Evolutionary conservation across 2,113 vertebrate species (phyloP), one percentile per base, ranked within the genome.

Genomic region (Danionella cerebrum): DNA sequence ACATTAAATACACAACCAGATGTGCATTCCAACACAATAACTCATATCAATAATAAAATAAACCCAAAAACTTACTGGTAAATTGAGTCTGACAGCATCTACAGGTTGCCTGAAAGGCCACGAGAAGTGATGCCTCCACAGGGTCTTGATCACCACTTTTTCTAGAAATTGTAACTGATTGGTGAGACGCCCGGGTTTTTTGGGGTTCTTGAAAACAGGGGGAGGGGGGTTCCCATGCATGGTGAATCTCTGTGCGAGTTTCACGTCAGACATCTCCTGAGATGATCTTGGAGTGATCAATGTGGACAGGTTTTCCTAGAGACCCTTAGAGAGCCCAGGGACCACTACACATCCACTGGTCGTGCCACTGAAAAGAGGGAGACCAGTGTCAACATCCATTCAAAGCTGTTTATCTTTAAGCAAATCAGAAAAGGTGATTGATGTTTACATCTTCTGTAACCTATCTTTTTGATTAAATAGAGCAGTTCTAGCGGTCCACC

Each of bases 61-160:
- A 7, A 41, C 1, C 1, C 1, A 1, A 22, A 36, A 48, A 85
- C 95, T 93, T 87, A 98, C 96, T 55, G 96, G 96, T 63, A 98
- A 84, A 48, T 86, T 80, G 25, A 98, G 81, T 3, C 81, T 82
- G 62, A 86, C 90, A 16, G 94, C 95, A 79, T 98, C 94, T n/a
- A 98, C 95, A 36, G 95, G 95, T 41, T 90, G 86, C 4, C 88
- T 93, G 79, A 98, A 98, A 0, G 95, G 95, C 94, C 95, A 97
- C 1, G 95, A 93, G 36, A 93, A 92, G 2, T 85, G 83, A 76
- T 98, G 94, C 29, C 59, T 87, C 94, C 92, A 96, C 57, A 98
- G 55, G 5, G 89, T 84, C 85, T 87, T 92, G 71, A 98, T 76
- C 45, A 91, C 91, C 58, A 92, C 87, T 62, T 80, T 94, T 59